Base-by-base conservation (phyloP, 2,797 vertebrate species). In the Macroramphosus scolopax region DNA sequence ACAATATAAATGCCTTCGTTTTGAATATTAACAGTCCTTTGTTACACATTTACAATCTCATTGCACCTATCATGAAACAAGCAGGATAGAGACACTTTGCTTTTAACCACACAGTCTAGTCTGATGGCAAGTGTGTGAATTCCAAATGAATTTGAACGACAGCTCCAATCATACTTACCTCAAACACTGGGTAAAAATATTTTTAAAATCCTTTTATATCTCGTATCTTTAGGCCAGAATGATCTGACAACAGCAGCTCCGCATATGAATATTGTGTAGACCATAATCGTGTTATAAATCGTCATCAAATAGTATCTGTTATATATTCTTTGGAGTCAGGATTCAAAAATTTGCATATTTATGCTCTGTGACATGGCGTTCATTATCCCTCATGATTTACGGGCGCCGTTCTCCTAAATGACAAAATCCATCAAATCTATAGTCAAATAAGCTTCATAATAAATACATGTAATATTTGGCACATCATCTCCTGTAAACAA, bases 1-100 rank as follows among this genome's bases (percentile, higher is more conserved):
- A 87, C 83, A 87, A 86, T 89, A 87, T 87, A 89, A 89, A 89
- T 87, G 80, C 84, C 80, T 81, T 84, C 74, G 73, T 85, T 87
- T 86, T 39, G 80, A 84, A 72, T 89, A 89, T 87, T 88, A 87
- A 89, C 87, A 89, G 80, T 89, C 80, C 78, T 87, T 89, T 87
- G 80, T 84, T 87, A 89, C 87, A 89, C 81, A 89, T 89, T 72
- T 89, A 89, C 85, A 89, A 68, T 85, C 77, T 62, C 56, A 49
- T 72, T 81, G 66, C 63, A 38, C 73, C 66, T 66, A 22, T 72
- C 74, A 8, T 68, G 34, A 72, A 75, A 75, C 52, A 79, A 82
- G 84, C 62, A 41, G 48, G 55, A 69, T 48, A 66, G 30, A 47
- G 57, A 68, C 24, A 29, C 11, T 10, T 29, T 29, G 3, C 3